Base-by-base conservation (phyloP, 2,888 invertebrate genomes). In the Pemphredon lugubris region DNA sequence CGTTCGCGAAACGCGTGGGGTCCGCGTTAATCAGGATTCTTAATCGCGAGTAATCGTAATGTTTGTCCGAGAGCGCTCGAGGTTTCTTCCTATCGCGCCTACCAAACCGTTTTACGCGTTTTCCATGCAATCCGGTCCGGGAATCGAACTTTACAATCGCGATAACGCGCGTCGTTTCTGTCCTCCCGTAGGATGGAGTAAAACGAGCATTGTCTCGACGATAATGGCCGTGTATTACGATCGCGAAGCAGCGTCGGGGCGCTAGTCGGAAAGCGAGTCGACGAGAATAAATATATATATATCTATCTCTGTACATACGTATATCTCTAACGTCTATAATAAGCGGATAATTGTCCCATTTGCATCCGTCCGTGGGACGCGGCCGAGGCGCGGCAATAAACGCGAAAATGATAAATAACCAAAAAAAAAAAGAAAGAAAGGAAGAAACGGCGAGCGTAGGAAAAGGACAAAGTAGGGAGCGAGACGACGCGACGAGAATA, bases 41-140 rank as follows among this genome's bases (percentile, higher is more conserved):
- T 51, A 51, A 51, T 51, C 37, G 39, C 51, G 21, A 37, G 20
- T 21, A 21, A 51, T 51, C 37, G 37, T 51, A 37, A n/a, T 20
- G 32, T 1, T n/a, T 11, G 16, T 32, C 45, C 23, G 34, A 34
- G 18, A n/a, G n/a, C n/a, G n/a, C 40, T 2, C 1, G 40, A 14
- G 16, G 16, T 18, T 40, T 2, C 40, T 16, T 40, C n/a, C 40
- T 40, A 4, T 1, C 40, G 18, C 5, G 2, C 4, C n/a, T 18
- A 4, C 18, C 4, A 1, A 4, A 4, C 11, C 16, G 14, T 16
- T 40, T 40, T 40, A 40, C 16, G 3, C 40, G 14, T 16, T 40
- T 40, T 18, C 3, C 40, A 40, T 5, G 9, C 40, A 16, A 40
- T 40, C 16, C 16, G 16, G n/a, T n/a, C 40, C 3, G 4, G 16